These are phyloP conservation scores for Melozone crissalis DNA, from an alignment of 2,113 vertebrate species.

Conservation along the genomic window DNA sequence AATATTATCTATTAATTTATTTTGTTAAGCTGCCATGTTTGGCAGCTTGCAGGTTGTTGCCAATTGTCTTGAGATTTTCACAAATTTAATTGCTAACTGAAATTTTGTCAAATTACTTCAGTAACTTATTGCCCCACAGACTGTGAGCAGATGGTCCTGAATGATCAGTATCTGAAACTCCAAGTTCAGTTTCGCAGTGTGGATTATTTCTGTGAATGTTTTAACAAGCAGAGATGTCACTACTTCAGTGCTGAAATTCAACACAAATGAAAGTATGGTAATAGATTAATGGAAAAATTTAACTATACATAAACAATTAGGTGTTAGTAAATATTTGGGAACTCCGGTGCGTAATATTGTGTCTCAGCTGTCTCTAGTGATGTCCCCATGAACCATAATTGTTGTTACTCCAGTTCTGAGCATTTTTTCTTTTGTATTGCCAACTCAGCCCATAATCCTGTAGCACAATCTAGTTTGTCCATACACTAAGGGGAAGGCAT, in stretches of 20 bases:
- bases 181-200: not conserved
- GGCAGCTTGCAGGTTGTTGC: not conserved
- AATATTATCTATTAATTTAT: not conserved
- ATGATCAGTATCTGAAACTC: not conserved
- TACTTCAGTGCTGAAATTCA: not conserved
- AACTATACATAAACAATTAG: not conserved
- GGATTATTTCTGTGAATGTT: not conserved
- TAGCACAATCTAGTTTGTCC: constrained; percentile 25
- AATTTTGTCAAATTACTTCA: not conserved
- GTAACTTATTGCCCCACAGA: not conserved
- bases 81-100: not conserved
- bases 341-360: not conserved
- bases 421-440: not conserved
- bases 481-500: constrained; percentile 18
- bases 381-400: not conserved
- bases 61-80: not conserved
- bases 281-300: not conserved
- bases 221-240: not conserved
- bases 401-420: not conserved
- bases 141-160: not conserved
- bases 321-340: not conserved
- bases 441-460: not conserved
- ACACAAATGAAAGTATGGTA: not conserved
- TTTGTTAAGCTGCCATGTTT: not conserved
- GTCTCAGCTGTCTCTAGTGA: not conserved